Conservation (phyloP, 2,113 vertebrate genomes). For the Zosterops lateralis region DNA sequence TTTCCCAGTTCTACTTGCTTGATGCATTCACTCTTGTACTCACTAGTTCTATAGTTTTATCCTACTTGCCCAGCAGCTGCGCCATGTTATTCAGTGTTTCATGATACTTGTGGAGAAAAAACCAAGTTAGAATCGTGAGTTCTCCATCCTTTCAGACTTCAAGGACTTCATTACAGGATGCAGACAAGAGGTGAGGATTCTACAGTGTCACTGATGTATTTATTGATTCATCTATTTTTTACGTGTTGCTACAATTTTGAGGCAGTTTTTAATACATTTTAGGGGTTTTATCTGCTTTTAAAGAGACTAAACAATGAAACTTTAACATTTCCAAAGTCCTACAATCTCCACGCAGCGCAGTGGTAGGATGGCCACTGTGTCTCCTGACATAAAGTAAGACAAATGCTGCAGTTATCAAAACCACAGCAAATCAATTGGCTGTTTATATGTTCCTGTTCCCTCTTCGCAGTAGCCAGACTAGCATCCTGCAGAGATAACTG, state of each 20-base stretch:
- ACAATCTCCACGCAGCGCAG: not conserved
- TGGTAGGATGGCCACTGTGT: not conserved
- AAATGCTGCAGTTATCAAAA: constrained; percentile 43
- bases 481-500: constrained; percentile 10
- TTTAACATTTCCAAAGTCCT: not conserved
- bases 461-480: constrained; percentile 41
- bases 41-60: not conserved
- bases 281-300: not conserved
- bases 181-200: not conserved
- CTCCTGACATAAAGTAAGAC: constrained; percentile 14
- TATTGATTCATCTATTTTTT: not conserved
- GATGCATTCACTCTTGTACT: not conserved
- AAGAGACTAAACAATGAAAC: not conserved
- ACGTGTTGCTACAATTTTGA: not conserved
- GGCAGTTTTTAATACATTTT: not conserved
- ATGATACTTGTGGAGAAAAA: not conserved
- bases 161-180: not conserved
- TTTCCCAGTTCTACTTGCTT: not conserved
- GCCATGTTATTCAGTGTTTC: not conserved
- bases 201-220: not conserved
- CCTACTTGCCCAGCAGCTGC: not conserved
- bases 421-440: constrained; percentile 21
- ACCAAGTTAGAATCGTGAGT: not conserved
- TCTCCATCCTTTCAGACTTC: not conserved
- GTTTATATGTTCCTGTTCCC: constrained; percentile 29